These are phyloP conservation scores for Syngnathus typhle DNA, from an alignment of 2,113 vertebrate species.

Conservation along the genomic window DNA sequence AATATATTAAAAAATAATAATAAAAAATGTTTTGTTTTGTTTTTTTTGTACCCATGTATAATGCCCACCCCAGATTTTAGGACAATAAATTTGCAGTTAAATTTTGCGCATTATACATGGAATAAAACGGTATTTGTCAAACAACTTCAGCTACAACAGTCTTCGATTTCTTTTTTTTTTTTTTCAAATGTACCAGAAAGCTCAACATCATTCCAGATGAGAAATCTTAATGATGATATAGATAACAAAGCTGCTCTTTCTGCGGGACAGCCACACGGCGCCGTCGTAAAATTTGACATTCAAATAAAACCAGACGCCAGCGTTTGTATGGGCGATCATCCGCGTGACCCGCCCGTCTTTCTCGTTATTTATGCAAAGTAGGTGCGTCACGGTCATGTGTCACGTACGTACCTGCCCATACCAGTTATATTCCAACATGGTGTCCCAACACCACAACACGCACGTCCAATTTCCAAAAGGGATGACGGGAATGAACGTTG, in stretches of 20 bases:
- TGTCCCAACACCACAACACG: constrained; percentile 7
- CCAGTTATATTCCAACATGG: constrained; percentile 97
- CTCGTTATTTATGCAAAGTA: not conserved
- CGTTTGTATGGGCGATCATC: not conserved
- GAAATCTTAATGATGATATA: too few relatives aligned
- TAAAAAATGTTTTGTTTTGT: too few relatives aligned
- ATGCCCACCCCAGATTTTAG: too few relatives aligned
- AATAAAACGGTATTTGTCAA: too few relatives aligned
- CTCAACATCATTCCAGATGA: not conserved
- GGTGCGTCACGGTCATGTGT: constrained; percentile 47
- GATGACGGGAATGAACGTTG: not conserved
- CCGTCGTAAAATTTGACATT: constrained; percentile 22
- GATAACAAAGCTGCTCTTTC: constrained; percentile 15
- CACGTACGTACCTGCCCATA: constrained; percentile 84
- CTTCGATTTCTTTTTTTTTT: not conserved
- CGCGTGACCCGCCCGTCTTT: not conserved
- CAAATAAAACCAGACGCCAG: constrained; percentile 7
- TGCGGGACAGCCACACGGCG: constrained; percentile 16
- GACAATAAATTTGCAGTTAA: too few relatives aligned
- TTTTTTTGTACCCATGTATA: too few relatives aligned
- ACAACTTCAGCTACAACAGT: not conserved
- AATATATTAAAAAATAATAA: too few relatives aligned
- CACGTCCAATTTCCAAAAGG: constrained; percentile 23
- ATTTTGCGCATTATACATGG: too few relatives aligned
- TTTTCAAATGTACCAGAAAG: not conserved